phyloP scores from a whole-genome alignment of 1,140 invertebrate genomes.

The Teleopsis dalmanni region DNA sequence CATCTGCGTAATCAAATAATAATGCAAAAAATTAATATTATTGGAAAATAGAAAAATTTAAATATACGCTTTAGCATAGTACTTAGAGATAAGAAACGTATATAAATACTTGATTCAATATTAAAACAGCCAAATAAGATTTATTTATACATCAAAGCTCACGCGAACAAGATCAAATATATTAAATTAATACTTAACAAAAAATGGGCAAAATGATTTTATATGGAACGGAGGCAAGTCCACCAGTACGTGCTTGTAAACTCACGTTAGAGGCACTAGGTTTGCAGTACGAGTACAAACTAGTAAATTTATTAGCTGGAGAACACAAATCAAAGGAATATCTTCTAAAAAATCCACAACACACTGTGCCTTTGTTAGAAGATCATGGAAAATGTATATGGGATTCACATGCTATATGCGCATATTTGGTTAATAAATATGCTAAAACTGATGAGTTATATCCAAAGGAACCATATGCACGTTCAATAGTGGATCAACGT shows the following conservation, averaged over 20 bases:
- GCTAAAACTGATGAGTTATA: slow-evolving; percentile 49
- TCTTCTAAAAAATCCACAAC: slow-evolving; percentile 38
- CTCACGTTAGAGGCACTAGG: slow-evolving; percentile 38
- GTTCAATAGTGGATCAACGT: slow-evolving; percentile 50
- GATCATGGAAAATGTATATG: slow-evolving; percentile 23
- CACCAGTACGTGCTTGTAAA: slow-evolving; percentile 46
- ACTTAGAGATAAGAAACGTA: no score
- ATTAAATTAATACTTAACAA: background rate
- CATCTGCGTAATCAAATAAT: no score
- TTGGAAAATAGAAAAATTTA: no score
- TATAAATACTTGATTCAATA: no score
- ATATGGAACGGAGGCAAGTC: slow-evolving; percentile 45
- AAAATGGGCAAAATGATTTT: slow-evolving; percentile 37
- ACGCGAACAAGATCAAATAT: background rate
- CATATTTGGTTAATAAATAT: slow-evolving; percentile 53
- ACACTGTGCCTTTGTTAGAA: slow-evolving; percentile 37
- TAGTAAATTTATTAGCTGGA: slow-evolving; percentile 52
- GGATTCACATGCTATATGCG: slow-evolving; percentile 44
- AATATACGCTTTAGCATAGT: no score
- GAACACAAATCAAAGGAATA: slow-evolving; percentile 63
- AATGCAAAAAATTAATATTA: no score
- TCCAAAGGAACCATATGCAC: slow-evolving; percentile 48
- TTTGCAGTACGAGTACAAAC: slow-evolving; percentile 37
- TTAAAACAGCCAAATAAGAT: no score
- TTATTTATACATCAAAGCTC: no score